Evolutionary conservation across 2,113 vertebrate species (phyloP).

Genomic region (Pteruthius melanotis): DNA sequence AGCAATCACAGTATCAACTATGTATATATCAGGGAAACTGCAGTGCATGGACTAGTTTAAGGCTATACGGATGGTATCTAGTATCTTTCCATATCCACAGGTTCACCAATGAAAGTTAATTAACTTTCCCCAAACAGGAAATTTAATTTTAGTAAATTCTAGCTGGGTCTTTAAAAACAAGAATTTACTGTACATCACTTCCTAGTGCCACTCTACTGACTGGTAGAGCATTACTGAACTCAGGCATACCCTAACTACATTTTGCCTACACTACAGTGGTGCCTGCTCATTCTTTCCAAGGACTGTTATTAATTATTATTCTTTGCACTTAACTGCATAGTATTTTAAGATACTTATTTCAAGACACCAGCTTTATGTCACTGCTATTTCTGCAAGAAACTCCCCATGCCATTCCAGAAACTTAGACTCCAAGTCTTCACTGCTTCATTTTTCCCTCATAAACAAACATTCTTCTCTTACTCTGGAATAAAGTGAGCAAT

Average conservation of each 20-base stretch:
- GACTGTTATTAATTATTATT: background rate
- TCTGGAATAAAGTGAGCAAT: background rate
- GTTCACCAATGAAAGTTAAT: background rate
- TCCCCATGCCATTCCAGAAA: background rate
- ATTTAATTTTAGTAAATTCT: background rate
- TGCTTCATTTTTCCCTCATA: background rate
- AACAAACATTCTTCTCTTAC: background rate
- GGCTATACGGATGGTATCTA: background rate
- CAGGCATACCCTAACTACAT: background rate
- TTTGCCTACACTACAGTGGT: background rate
- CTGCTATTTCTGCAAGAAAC: background rate
- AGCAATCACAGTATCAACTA: background rate
- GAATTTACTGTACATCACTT: background rate
- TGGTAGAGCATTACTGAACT: background rate
- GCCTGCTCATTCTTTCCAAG: background rate
- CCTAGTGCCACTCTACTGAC: background rate
- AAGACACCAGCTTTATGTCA: background rate
- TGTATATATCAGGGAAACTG: background rate
- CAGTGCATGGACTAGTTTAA: background rate
- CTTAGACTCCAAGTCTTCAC: background rate
- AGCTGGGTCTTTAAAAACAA: background rate
- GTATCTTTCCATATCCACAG: background rate
- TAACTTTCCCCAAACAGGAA: background rate
- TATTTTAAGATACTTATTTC: background rate
- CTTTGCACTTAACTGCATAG: background rate